Base-by-base conservation (phyloP, 2,113 vertebrate species). In the Choloepus hoffmanni region DNA sequence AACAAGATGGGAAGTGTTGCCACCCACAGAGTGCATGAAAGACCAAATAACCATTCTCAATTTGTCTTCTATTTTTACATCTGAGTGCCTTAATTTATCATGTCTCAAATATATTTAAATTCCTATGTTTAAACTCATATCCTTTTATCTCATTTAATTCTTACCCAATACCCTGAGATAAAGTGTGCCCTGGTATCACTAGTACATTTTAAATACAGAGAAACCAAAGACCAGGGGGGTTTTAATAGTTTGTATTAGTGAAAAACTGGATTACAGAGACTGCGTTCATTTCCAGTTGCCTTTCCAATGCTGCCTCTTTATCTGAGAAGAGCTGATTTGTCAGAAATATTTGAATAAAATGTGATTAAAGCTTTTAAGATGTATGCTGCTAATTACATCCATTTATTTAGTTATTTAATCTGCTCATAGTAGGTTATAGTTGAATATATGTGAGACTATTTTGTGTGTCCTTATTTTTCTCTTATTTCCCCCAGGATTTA, bases 101-200 rank as follows among this genome's bases (percentile, higher is more conserved):
- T 92, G 13, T 48, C 87, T 88, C 58, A 85, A 87, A 45, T 55
- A 7, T 74, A 53, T 73, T 83, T 79, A 83, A 96, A 50, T 45
- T 45, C 43, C 9, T 53, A 74, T 48, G 5, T 0, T 45, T 45
- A 45, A 45, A 33, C 15, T 11, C 15, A 45, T 33, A 63, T 1
- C 6, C 14, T 43, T 95, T 92, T 40, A 62, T 83, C 13, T n/a
- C 28, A 84, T 45, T 53, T 53, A 18, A 73, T 53, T 72, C 23
- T 43, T 78, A 78, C 33, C 13, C 7, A 73, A 36, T 87, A 87
- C 1, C 45, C 9, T 60, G 53, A 94, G 4, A 36, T 70, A 84
- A 88, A 67, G 18, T 73, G 2, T 53, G 5, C 12, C 4, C 45
- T 83, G 14, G 9, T 62, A 30, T 55, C 11, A 45, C 1, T 45